phyloP scores from a whole-genome alignment of 2,888 invertebrate species.

The Phortica okadai region DNA sequence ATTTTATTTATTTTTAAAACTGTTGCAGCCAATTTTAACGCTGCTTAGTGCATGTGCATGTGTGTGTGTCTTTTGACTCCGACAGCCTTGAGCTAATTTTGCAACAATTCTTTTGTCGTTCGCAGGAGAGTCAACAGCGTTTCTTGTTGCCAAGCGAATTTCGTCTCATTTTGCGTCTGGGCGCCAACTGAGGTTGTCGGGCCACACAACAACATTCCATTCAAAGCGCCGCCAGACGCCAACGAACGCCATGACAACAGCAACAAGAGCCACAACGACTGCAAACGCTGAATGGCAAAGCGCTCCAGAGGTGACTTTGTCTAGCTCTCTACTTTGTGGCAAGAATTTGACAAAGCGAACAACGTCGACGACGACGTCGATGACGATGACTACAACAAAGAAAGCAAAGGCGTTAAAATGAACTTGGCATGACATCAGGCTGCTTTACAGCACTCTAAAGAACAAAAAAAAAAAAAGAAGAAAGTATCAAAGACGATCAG shows the following conservation, averaged over 20 bases:
- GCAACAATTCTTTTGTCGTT: conserved; percentile 35
- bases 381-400: not conserved
- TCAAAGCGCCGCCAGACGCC: conserved; percentile 45
- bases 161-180: conserved; percentile 21
- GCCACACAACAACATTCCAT: conserved; percentile 62
- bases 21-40: conserved; percentile 8
- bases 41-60: not conserved
- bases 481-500: conserved; percentile 3
- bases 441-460: not conserved
- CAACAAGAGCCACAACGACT: conserved; percentile 29
- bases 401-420: conserved; percentile 22
- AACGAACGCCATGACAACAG: conserved; percentile 31
- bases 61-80: not conserved
- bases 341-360: conserved; percentile 23
- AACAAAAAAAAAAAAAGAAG: conserved; percentile 3
- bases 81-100: conserved; percentile 70
- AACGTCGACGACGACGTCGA: conserved; percentile 11
- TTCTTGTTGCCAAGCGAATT: conserved; percentile 23
- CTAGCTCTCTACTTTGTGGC: not conserved
- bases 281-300: conserved; percentile 69
- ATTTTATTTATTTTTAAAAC: not conserved
- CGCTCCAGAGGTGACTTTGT: conserved; percentile 59
- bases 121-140: not conserved
- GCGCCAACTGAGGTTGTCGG: conserved; percentile 15
- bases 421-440: conserved; percentile 22